Percentiles rank a stretch among this genome's conserved stretches.
Conservation (phyloP, 2,797 vertebrate genomes). For the Xenopus petersii region DNA sequence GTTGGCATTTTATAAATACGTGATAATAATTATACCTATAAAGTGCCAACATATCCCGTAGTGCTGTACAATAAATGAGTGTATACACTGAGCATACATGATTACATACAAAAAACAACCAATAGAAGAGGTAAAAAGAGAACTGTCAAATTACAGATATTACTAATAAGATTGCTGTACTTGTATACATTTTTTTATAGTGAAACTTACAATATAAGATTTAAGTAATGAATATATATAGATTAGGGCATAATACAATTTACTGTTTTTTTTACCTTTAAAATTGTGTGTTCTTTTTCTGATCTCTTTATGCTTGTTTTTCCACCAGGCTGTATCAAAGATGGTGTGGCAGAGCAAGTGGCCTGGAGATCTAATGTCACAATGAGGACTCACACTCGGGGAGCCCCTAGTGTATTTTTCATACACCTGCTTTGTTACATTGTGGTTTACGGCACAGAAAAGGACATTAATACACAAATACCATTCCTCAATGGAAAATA, state of each 20-base stretch:
- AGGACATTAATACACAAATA: slow-evolving; percentile 74
- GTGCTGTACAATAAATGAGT: too few species aligned
- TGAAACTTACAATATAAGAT: too few species aligned
- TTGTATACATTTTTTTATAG: too few species aligned
- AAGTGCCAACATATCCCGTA: too few species aligned
- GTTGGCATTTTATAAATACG: too few species aligned
- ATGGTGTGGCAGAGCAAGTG: slow-evolving; percentile 74
- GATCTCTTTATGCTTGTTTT: slow-evolving; percentile 6
- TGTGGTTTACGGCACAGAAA: slow-evolving; percentile 57
- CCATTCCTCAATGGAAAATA: slow-evolving; percentile 90
- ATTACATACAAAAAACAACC: too few species aligned
- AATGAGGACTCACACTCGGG: slow-evolving; percentile 93
- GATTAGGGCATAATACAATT: neutral
- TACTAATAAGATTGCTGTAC: too few species aligned
- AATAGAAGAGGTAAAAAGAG: too few species aligned
- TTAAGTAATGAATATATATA: neutral
- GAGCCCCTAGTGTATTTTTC: slow-evolving; percentile 94
- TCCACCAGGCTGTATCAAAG: slow-evolving; percentile 69
- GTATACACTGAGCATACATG: too few species aligned
- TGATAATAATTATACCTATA: too few species aligned
- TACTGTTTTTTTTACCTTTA: neutral
- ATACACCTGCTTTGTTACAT: slow-evolving; percentile 79
- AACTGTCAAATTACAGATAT: too few species aligned
- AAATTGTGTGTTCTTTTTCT: neutral
- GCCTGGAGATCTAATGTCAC: slow-evolving; percentile 82